Conservation (phyloP, 2,888 invertebrate genomes). For the Cosmorhoe ocellata region DNA sequence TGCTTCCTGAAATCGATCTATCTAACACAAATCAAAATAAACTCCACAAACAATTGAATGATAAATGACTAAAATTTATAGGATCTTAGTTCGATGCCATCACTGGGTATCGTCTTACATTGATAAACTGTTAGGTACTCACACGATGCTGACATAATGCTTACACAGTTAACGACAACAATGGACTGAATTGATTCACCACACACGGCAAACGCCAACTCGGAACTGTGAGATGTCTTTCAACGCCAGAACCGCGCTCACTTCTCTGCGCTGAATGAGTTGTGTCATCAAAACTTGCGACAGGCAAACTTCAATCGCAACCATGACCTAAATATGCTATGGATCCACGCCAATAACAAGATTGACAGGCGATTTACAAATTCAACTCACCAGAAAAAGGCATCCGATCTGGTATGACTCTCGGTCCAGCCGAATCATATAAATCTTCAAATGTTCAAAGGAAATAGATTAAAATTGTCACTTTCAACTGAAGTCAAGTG, state of each 20-base stretch:
- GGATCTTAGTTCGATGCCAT: too few relatives aligned
- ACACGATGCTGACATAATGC: constrained; percentile 30
- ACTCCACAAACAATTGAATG: neutral
- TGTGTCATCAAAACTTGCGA: constrained; percentile 58
- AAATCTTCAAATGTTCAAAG: constrained; percentile 14
- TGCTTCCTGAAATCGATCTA: too few relatives aligned
- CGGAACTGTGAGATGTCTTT: constrained; percentile 60
- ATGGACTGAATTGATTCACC: constrained; percentile 40
- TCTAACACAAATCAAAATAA: too few relatives aligned
- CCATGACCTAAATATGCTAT: constrained; percentile 64
- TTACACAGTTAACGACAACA: constrained; percentile 36
- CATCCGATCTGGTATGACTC: neutral
- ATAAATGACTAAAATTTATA: neutral
- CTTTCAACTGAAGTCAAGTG: constrained; percentile 24
- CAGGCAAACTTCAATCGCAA: constrained; percentile 48
- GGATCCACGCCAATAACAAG: constrained; percentile 55
- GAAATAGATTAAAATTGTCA: constrained; percentile 18
- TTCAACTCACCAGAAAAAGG: constrained; percentile 25
- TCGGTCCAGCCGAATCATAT: neutral
- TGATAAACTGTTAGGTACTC: constrained; percentile 2
- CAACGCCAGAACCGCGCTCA: constrained; percentile 49
- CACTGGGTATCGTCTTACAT: too few relatives aligned
- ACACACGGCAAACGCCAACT: constrained; percentile 48
- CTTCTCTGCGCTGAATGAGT: constrained; percentile 56
- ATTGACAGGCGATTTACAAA: constrained; percentile 36